phyloP scores from a whole-genome alignment of 2,888 invertebrate species.

The Mycogona germanica region DNA sequence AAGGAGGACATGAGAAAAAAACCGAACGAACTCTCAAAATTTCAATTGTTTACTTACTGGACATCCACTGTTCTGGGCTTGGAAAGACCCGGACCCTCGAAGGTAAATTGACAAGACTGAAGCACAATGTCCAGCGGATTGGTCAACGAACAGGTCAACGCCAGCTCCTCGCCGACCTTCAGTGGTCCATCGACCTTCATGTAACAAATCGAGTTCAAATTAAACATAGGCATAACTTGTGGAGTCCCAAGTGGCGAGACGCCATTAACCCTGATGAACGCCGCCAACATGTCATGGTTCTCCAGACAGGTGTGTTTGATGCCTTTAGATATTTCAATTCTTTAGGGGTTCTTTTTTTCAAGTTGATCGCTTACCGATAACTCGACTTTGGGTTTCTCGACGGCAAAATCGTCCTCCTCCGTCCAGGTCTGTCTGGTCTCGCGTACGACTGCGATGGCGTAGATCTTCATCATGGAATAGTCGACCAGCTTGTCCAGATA shows the following conservation, averaged over 20 bases:
- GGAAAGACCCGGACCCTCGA: conserved; percentile 54
- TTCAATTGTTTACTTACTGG: conserved; percentile 22
- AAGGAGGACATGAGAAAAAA: background rate
- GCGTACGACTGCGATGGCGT: conserved; percentile 59
- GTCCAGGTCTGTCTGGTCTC: conserved; percentile 74
- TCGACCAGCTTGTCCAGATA: conserved; percentile 58
- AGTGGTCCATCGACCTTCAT: conserved; percentile 50
- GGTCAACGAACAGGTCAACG: conserved; percentile 47
- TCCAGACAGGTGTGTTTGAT: too few relatives aligned
- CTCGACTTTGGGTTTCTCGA: conserved; percentile 54
- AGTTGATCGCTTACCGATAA: conserved; percentile 48
- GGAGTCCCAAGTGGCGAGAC: too few relatives aligned
- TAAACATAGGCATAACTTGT: too few relatives aligned
- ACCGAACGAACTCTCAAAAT: background rate
- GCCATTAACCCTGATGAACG: too few relatives aligned
- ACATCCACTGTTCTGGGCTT: conserved; percentile 46
- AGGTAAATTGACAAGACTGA: conserved; percentile 52
- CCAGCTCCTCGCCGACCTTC: conserved; percentile 43
- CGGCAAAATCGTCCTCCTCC: conserved; percentile 67
- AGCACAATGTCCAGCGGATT: conserved; percentile 52
- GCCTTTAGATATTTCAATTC: too few relatives aligned
- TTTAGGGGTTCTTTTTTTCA: too few relatives aligned
- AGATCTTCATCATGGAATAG: conserved; percentile 55
- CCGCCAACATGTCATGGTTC: too few relatives aligned
- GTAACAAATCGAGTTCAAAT: too few relatives aligned